These are phyloP conservation scores for Anastrepha ludens DNA, from an alignment of 1,140 invertebrate species.

Conservation along the genomic window DNA sequence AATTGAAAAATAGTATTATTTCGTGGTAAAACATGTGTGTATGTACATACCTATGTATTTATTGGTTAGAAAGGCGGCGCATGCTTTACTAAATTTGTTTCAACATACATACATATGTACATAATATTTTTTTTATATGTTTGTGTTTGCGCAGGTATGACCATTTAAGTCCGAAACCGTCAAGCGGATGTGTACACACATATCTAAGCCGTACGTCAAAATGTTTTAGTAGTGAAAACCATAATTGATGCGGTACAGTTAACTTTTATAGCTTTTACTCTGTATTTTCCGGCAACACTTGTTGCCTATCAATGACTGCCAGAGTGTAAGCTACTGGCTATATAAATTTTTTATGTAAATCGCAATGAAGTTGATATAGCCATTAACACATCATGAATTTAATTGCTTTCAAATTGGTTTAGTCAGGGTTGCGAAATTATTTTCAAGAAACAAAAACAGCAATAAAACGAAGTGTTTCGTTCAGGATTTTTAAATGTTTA, in stretches of 20 bases:
- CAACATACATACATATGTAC: background rate
- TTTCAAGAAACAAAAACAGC: background rate
- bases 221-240: background rate
- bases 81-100: background rate
- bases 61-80: background rate
- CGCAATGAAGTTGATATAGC: background rate
- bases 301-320: background rate
- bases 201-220: background rate
- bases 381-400: background rate
- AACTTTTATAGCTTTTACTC: background rate
- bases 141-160: background rate
- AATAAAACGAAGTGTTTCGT: background rate
- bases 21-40: background rate
- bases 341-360: background rate
- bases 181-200: conserved; percentile 15
- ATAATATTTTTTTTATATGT: background rate
- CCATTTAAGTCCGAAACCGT: background rate
- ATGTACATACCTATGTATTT: background rate
- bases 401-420: background rate
- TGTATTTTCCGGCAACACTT: conserved; percentile 22
- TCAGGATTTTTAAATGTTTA: too few species aligned
- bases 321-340: too few species aligned
- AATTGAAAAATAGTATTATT: background rate
- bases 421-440: background rate
- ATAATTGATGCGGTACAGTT: background rate